Base-by-base conservation (phyloP, 1,140 invertebrate genomes). In the Drosophila santomea region DNA sequence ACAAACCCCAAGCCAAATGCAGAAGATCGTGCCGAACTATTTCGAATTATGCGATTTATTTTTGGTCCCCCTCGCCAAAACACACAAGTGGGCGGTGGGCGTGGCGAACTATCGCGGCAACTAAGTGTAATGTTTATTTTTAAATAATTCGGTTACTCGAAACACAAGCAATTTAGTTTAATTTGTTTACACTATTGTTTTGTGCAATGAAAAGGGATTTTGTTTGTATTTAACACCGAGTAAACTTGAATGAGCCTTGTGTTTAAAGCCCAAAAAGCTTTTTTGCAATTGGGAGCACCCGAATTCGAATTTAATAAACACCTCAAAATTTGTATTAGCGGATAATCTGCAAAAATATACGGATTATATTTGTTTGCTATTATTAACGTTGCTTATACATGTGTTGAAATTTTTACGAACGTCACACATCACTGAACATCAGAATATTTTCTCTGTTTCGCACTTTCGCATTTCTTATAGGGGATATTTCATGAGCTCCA, bases 11-110 rank as follows among this genome's bases (percentile, higher is more conserved):
- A 23, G 45, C 71, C 56, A 81, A 67, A 71, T 78, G 52, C 68
- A 61, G 74, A 44, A 39, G 52, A 75, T 75, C 73, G 56, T 54
- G 15, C 50, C 75, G 67, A 68, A 79, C 80, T 66, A 88, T 86
- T 79, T 82, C 66, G 75, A 76, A 88, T 86, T 83, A 88, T 88
- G 60, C 38, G 79, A 69, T 78, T 79, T 82, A 86, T 86, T 86
- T 86, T 84, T 74, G 74, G 81, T 45, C 25, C 41, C 28, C 69
- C 52, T 44, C 44, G 62, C 50, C 55, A 45, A 68, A 67, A 32
- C 41, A 58, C 67, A 48, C 17, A 20, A 61, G 52, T 80, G 74
- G 68, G 71, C 44, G 66, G 45, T 60, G 41, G 43, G 51, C 52
- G 54, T 75, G 60, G 82, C 56, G 58, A 50, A 75, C 62, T 78